Percentiles rank a stretch among this genome's conserved stretches.
Conservation (phyloP, 2,797 vertebrate genomes). For the Chelidonichthys spinosus region DNA sequence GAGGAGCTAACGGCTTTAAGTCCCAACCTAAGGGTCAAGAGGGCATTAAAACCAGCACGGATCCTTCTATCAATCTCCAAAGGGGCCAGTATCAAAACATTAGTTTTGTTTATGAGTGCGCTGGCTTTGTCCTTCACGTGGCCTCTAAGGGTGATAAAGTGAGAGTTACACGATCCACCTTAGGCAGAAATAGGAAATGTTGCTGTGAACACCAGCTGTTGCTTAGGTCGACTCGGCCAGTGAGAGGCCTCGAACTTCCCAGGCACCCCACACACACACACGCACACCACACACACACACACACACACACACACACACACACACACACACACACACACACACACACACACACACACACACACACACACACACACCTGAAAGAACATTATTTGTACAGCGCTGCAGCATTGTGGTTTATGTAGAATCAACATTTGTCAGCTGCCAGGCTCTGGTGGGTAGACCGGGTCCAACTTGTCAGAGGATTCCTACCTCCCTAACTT, state of each 20-base stretch:
- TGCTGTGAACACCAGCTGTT: constrained; percentile 91
- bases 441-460: constrained; percentile 50
- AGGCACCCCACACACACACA: constrained; percentile 52
- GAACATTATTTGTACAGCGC: constrained; percentile 84
- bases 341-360: too few species aligned
- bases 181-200: constrained; percentile 91
- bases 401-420: constrained; percentile 76
- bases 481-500: constrained; percentile 57
- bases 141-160: constrained; percentile 95
- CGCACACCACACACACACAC: background rate
- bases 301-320: too few species aligned
- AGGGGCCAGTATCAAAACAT: constrained; percentile 86
- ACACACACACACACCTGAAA: constrained; percentile 39
- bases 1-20: constrained; percentile 22
- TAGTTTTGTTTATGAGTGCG: constrained; percentile 87
- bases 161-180: constrained; percentile 93
- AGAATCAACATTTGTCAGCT: constrained; percentile 86
- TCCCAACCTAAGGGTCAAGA: background rate
- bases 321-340: too few species aligned
- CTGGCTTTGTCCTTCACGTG: constrained; percentile 93
- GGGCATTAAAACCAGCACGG: constrained; percentile 39
- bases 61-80: constrained; percentile 52
- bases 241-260: constrained; percentile 80
- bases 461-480: constrained; percentile 66
- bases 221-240: constrained; percentile 80